Evolutionary conservation across 2,797 vertebrate species (phyloP).

Genomic region (Gastrophryne carolinensis): DNA sequence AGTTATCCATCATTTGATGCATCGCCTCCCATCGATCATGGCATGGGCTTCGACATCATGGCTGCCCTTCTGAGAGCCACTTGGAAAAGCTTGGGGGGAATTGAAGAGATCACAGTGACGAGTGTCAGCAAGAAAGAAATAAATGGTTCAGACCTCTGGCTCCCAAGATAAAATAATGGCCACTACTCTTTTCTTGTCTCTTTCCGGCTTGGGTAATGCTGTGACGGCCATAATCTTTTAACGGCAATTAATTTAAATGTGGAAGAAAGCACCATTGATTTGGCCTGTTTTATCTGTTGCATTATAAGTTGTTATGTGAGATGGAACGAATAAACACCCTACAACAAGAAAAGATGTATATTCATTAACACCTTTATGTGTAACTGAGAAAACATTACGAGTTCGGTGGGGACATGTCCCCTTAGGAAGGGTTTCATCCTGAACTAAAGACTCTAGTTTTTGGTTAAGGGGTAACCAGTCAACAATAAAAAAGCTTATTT

Average conservation of each 20-base stretch:
- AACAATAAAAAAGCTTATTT: too few species aligned
- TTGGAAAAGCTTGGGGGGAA: conserved; percentile 71
- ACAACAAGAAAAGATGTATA: too few species aligned
- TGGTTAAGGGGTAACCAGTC: too few species aligned
- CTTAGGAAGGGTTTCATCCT: too few species aligned
- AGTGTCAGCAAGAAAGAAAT: conserved; percentile 64
- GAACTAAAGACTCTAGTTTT: too few species aligned
- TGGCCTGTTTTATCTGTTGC: neutral
- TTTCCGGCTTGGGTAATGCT: conserved; percentile 60
- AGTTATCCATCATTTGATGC: conserved; percentile 80
- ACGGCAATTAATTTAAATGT: conserved; percentile 1
- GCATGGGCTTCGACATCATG: conserved; percentile 65
- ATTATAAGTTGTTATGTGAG: too few species aligned
- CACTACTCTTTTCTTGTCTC: conserved; percentile 73
- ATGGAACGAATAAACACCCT: too few species aligned
- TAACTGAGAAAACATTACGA: too few species aligned
- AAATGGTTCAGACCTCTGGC: conserved; percentile 69
- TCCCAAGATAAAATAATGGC: conserved; percentile 69
- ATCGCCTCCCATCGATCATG: conserved; percentile 76
- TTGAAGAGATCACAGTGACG: conserved; percentile 67
- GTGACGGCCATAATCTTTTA: neutral
- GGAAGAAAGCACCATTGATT: neutral
- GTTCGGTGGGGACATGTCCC: too few species aligned
- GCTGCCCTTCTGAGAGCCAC: conserved; percentile 71
- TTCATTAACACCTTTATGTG: too few species aligned